Conservation (phyloP, 2,888 invertebrate genomes). For the Tineola bisselliella region DNA sequence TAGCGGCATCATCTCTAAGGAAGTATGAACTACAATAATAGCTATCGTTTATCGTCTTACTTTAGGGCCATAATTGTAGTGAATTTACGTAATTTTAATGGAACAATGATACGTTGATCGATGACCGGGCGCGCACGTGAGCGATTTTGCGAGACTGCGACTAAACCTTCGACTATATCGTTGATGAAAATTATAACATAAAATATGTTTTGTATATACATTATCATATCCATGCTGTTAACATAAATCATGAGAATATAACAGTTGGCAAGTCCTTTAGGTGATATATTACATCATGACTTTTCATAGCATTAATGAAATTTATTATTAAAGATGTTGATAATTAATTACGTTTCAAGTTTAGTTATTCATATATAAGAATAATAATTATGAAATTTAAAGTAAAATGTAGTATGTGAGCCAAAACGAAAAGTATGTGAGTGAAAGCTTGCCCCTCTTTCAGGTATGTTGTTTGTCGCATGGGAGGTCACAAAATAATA, state of each 20-base stretch:
- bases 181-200: neutral
- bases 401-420: neutral
- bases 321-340: neutral
- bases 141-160: slow-evolving; percentile 2
- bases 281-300: neutral
- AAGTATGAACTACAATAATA: slow-evolving; percentile 21
- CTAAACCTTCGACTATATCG: neutral
- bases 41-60: slow-evolving; percentile 25
- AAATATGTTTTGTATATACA: neutral
- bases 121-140: slow-evolving; percentile 24
- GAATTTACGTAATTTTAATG: slow-evolving; percentile 31
- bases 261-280: neutral
- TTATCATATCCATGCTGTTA: neutral
- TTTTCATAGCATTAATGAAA: neutral
- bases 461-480: slow-evolving; percentile 30
- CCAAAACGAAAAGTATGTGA: neutral
- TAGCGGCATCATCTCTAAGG: slow-evolving; percentile 3
- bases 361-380: neutral
- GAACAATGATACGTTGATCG: slow-evolving; percentile 34
- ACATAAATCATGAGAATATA: neutral
- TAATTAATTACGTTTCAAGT: neutral
- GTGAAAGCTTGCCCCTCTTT: slow-evolving; percentile 5
- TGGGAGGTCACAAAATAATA: slow-evolving; percentile 26
- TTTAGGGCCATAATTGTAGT: slow-evolving; percentile 27
- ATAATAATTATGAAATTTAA: neutral